These are phyloP conservation scores for Pachymerium ferrugineum DNA, from an alignment of 2,888 invertebrate species.

Conservation along the genomic window DNA sequence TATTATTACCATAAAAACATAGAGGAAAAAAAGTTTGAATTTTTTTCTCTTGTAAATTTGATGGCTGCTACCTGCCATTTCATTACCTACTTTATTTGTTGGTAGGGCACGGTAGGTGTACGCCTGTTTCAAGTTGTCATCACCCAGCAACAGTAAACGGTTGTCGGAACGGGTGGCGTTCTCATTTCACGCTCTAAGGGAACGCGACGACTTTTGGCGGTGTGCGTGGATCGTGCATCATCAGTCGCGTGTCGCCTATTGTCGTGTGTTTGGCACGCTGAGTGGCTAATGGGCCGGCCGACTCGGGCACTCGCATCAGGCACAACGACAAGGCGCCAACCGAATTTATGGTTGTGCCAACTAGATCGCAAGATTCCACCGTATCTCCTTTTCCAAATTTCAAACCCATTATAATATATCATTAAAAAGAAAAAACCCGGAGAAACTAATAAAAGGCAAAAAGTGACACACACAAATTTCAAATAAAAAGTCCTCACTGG, in stretches of 20 bases:
- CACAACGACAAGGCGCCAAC: slow-evolving; percentile 18
- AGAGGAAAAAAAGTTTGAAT: too few species aligned
- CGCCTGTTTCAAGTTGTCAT: slow-evolving; percentile 23
- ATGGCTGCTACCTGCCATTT: background rate
- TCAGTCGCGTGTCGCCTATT: slow-evolving; percentile 27
- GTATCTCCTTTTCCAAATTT: background rate
- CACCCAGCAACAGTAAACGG: slow-evolving; percentile 23
- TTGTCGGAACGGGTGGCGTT: slow-evolving; percentile 27
- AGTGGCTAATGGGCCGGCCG: slow-evolving; percentile 27
- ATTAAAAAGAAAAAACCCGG: too few species aligned
- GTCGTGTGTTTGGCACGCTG: slow-evolving; percentile 27
- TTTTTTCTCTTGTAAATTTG: too few species aligned
- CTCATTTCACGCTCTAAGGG: slow-evolving; percentile 27
- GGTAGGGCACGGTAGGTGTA: background rate
- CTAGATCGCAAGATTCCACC: background rate
- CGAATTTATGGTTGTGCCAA: slow-evolving; percentile 16
- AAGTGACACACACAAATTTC: too few species aligned
- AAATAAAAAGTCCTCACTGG: too few species aligned
- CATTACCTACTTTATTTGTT: slow-evolving; percentile 10
- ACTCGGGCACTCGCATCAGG: slow-evolving; percentile 15
- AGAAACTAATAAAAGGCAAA: too few species aligned
- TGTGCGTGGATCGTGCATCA: slow-evolving; percentile 24
- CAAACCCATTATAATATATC: background rate
- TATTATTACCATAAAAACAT: too few species aligned
- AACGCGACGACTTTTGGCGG: slow-evolving; percentile 22